These are phyloP conservation scores for Geodia barretti DNA, from an alignment of 37 sponge, comb jelly and placozoan species.

Conservation along the genomic window DNA sequence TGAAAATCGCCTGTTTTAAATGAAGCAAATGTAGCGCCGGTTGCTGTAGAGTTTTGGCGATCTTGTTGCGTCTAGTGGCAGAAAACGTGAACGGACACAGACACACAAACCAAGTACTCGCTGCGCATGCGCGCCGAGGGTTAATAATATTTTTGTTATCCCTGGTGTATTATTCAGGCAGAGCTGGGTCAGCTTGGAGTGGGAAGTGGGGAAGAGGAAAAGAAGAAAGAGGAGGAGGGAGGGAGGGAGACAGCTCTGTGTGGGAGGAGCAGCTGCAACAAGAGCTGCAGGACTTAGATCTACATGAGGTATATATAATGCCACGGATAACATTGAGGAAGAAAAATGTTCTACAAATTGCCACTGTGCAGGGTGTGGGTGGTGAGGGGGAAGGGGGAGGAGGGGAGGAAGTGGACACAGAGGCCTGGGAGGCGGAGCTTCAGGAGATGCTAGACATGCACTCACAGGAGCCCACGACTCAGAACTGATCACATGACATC, in stretches of 20 bases:
- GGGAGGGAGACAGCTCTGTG: conserved; percentile 36
- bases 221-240: conserved; percentile 23
- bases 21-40: too few relatives aligned
- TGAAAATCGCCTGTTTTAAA: too few relatives aligned
- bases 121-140: neutral
- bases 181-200: conserved; percentile 78
- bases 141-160: too few relatives aligned
- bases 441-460: conserved; percentile 74
- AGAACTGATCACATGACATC: neutral
- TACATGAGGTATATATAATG: neutral
- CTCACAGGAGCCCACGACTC: conserved; percentile 1
- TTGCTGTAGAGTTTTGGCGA: too few relatives aligned
- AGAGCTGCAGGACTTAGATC: conserved; percentile 50
- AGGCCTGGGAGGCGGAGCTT: conserved; percentile 82
- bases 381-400: conserved; percentile 42
- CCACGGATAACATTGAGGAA: too few relatives aligned
- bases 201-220: conserved; percentile 18
- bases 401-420: conserved; percentile 31
- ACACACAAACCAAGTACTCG: too few relatives aligned
- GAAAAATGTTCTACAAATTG: too few relatives aligned
- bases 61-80: too few relatives aligned
- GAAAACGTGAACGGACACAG: too few relatives aligned
- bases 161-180: conserved; percentile 7
- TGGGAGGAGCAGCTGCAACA: conserved; percentile 73
- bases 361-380: conserved; percentile 37